Percentiles rank a stretch among this genome's conserved stretches.
These are phyloP conservation scores for Gallinago nigripennis DNA, from an alignment of 2,797 vertebrate species.

Conservation along the genomic window DNA sequence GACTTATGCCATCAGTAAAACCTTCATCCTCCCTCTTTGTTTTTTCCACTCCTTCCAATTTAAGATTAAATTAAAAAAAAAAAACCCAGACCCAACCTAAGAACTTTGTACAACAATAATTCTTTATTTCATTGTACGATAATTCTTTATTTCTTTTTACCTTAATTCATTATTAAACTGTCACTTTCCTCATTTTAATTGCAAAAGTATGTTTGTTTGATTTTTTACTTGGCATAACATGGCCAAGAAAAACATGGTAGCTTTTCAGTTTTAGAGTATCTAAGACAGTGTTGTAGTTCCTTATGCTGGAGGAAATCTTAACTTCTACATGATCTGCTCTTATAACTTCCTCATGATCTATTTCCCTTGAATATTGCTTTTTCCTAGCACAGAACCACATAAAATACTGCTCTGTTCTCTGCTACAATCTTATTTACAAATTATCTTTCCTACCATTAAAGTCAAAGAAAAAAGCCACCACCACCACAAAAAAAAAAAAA, in stretches of 20 bases:
- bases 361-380: not conserved
- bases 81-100: not conserved
- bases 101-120: not conserved
- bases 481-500: not conserved
- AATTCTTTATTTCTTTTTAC: not conserved
- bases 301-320: not conserved
- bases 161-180: not conserved
- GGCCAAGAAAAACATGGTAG: no score
- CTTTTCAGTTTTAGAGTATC: not conserved
- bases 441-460: not conserved
- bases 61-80: not conserved
- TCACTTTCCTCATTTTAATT: not conserved
- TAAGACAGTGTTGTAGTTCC: not conserved
- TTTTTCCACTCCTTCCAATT: not conserved
- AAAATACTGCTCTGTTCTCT: not conserved
- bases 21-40: not conserved
- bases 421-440: not conserved
- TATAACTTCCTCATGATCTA: not conserved
- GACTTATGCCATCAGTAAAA: not conserved
- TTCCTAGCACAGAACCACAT: not conserved
- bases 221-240: not conserved
- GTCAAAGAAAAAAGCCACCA: not conserved
- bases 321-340: not conserved
- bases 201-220: not conserved
- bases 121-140: not conserved